Base-by-base conservation (phyloP, 2,888 invertebrate species). In the Andrena marginata region DNA sequence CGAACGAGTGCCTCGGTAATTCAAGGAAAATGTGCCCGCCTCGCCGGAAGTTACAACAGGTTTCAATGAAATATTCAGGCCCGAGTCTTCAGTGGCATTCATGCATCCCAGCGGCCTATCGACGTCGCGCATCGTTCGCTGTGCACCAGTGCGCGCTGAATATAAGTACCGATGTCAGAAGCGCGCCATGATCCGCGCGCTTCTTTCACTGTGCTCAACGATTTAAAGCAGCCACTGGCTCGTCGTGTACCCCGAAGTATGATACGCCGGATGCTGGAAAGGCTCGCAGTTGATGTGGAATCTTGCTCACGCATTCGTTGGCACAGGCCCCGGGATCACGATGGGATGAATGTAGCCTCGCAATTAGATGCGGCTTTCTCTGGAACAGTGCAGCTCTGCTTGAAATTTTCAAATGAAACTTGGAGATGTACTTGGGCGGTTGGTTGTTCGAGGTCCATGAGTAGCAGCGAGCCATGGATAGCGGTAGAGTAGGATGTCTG, bases 51-150 rank as follows among this genome's bases (percentile, higher is more conserved):
- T 60, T 67, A 62, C 49, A 82, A 76, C 72, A 80, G 75, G 35
- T 76, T 80, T 82, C 80, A 80, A 80, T 76, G 82, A 76, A 72
- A 80, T 80, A 68, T 63, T 67, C 64, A 65, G 42, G 23, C 48
- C 42, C 49, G 59, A 48, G 29, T 26, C 63, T 10, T 71, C 64
- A 72, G 60, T 63, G 60, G 71, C 59, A 82, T 82, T 76, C 82
- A 60, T 72, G 72, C 67, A 62, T 64, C 33, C 56, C 42, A 10
- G 51, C 62, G 60, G 16, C 67, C 76, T 64, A 69, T 80, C 71
- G 71, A 65, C 75, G 69, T 80, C 74, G 49, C 48, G 59, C 42
- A 42, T 42, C 42, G 42, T 78, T 78, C 20, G 13, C 48, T 51
- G 31, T 10, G 73, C 68, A 51, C 68, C 59, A 65, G 69, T 54